Conservation (phyloP, 2,888 invertebrate species). For the Temnothorax unifasciatus region DNA sequence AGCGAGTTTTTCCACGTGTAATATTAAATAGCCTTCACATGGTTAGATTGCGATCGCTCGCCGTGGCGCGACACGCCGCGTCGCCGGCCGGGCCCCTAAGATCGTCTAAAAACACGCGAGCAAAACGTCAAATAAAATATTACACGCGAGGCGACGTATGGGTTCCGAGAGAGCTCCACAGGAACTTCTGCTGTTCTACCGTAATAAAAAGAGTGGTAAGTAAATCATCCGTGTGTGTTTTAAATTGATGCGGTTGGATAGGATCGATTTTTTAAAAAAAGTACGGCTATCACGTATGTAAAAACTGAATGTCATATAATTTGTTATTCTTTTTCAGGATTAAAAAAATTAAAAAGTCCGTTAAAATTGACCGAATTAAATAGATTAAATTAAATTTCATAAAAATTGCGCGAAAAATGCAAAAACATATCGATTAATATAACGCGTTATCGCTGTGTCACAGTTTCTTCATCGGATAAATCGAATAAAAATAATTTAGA, state of each 20-base stretch:
- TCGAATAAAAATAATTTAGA: neutral
- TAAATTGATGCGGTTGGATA: neutral
- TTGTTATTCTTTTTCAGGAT: neutral
- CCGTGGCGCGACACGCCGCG: neutral
- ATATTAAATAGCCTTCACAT: constrained; percentile 70
- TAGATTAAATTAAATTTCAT: neutral
- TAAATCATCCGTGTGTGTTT: neutral
- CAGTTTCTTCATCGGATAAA: neutral
- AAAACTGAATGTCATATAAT: neutral
- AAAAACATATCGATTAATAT: neutral
- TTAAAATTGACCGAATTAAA: neutral
- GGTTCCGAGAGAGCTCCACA: too few species aligned
- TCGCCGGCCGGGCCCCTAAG: constrained; percentile 15
- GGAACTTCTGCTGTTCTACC: neutral
- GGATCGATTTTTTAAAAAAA: neutral
- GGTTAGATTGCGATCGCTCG: constrained; percentile 65
- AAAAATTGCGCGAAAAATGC: neutral
- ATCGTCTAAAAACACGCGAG: constrained; percentile 67
- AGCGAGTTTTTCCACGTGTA: constrained; percentile 63
- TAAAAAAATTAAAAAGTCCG: neutral
- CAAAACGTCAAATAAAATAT: constrained; percentile 59
- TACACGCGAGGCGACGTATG: constrained; percentile 44
- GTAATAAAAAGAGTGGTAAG: constrained; percentile 4
- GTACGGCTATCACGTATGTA: neutral
- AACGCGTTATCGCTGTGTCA: neutral